Percentiles rank a stretch among this genome's conserved stretches.
Evolutionary conservation across 2,888 invertebrate species (phyloP).

Genomic region (Phymatocera aterrima): DNA sequence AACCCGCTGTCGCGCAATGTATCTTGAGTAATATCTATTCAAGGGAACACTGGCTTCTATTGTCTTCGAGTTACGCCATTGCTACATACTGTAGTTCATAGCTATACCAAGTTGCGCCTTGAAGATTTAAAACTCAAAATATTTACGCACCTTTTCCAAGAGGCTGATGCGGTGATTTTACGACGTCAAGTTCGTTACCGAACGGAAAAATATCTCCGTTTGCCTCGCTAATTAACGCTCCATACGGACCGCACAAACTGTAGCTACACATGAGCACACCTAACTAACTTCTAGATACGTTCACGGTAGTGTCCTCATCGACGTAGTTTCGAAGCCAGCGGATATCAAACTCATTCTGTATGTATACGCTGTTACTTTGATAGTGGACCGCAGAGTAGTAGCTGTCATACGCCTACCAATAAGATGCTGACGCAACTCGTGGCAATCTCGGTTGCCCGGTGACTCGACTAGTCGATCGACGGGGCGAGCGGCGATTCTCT

Average conservation of each 20-base stretch:
- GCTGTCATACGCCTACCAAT: conserved; percentile 65
- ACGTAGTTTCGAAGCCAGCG: conserved; percentile 32
- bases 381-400: conserved; percentile 64
- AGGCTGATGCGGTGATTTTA: conserved; percentile 10
- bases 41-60: conserved; percentile 31
- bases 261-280: conserved; percentile 36
- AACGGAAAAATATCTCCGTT: conserved; percentile 10
- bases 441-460: conserved; percentile 69
- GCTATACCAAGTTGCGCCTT: neutral
- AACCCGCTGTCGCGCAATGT: conserved; percentile 33
- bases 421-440: conserved; percentile 71
- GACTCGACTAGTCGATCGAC: conserved; percentile 53
- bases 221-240: conserved; percentile 32
- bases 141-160: conserved; percentile 10
- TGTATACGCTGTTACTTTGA: conserved; percentile 62
- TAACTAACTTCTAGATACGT: conserved; percentile 33
- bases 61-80: conserved; percentile 38
- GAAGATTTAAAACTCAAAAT: neutral
- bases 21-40: neutral
- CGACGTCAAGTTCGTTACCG: conserved; percentile 41
- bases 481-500: conserved; percentile 31
- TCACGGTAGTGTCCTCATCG: neutral
- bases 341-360: conserved; percentile 28
- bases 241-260: conserved; percentile 31
- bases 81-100: neutral